Evolutionary conservation across 2,113 vertebrate species (phyloP).

Genomic region (Eurypyga helias): DNA sequence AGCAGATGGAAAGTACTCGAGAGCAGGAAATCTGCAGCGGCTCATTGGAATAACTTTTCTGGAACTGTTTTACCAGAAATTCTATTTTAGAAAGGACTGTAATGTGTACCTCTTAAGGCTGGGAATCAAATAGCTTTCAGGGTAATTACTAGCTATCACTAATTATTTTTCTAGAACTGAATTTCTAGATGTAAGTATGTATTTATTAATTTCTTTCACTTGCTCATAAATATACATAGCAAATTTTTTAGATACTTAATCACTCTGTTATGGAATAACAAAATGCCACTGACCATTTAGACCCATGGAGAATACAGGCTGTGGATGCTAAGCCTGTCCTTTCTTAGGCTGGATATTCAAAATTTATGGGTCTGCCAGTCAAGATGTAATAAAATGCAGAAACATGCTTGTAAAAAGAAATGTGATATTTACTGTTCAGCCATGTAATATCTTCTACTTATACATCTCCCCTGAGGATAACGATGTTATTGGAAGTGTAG

Average conservation of each 20-base stretch:
- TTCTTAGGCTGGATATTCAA: neutral
- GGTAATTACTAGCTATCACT: neutral
- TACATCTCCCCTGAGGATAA: conserved; percentile 20
- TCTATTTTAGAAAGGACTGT: neutral
- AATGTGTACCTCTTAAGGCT: neutral
- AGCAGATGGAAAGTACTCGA: neutral
- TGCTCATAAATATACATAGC: neutral
- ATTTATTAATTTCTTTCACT: neutral
- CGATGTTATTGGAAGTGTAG: neutral
- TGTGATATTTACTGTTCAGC: conserved; percentile 60
- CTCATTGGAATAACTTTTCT: neutral
- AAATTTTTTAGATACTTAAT: neutral
- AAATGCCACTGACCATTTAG: neutral
- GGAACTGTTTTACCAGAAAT: neutral
- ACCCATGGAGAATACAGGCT: neutral
- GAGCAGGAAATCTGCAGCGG: neutral
- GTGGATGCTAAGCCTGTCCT: neutral
- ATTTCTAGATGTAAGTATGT: neutral
- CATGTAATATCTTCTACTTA: conserved; percentile 65
- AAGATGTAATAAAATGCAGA: conserved; percentile 58
- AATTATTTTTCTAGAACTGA: neutral
- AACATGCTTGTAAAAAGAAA: conserved; percentile 64
- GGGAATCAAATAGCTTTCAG: neutral
- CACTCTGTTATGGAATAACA: neutral
- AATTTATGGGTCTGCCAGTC: conserved; percentile 51